phyloP scores from a whole-genome alignment of 2,888 invertebrate species.

The Palloptera scutellata region DNA sequence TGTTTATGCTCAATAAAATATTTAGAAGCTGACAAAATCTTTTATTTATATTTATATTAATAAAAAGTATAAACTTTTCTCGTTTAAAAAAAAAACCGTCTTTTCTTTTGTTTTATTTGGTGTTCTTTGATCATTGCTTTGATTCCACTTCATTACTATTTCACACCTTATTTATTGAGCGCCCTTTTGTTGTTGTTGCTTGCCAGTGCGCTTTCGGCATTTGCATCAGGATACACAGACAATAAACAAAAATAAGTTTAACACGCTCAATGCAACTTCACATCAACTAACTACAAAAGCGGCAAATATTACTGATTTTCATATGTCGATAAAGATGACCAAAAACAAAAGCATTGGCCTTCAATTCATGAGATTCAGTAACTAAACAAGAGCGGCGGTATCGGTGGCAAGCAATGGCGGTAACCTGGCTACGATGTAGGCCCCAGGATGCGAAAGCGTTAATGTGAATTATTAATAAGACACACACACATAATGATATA shows the following conservation, averaged over 20 bases:
- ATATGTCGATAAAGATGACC: constrained; percentile 17
- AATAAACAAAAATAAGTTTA: constrained; percentile 20
- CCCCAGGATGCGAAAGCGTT: constrained; percentile 57
- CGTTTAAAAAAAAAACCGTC: constrained; percentile 1
- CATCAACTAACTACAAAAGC: constrained; percentile 32
- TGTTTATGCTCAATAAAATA: too few relatives aligned
- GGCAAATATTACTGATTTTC: constrained; percentile 20
- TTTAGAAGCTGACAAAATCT: too few relatives aligned
- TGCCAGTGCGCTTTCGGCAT: constrained; percentile 51
- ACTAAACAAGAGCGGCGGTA: not conserved
- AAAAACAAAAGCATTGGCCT: not conserved
- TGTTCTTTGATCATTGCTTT: too few relatives aligned
- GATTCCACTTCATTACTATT: constrained; percentile 37
- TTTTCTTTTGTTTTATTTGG: not conserved
- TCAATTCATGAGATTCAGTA: too few relatives aligned
- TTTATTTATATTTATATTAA: too few relatives aligned
- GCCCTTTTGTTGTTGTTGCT: constrained; percentile 34
- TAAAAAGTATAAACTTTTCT: too few relatives aligned
- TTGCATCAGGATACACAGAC: constrained; percentile 34
- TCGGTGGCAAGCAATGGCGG: constrained; percentile 31
- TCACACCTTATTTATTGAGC: constrained; percentile 62
- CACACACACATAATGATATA: not conserved
- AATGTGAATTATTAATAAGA: constrained; percentile 65
- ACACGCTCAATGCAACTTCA: constrained; percentile 28
- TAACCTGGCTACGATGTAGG: constrained; percentile 35